Conservation (phyloP, 2,888 invertebrate species). For the Pterostichus madidus region DNA sequence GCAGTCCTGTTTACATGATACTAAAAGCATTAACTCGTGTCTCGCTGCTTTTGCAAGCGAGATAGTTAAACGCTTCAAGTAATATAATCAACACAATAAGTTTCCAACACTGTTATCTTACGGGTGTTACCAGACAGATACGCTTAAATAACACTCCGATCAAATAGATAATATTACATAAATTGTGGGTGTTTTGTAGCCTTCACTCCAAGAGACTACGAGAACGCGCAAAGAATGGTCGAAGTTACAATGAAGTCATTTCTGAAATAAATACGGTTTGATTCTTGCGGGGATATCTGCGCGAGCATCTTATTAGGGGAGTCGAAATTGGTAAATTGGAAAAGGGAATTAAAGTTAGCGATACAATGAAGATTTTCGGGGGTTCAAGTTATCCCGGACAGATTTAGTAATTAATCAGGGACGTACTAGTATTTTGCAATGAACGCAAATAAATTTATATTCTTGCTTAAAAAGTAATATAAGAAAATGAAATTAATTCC, state of each 20-base stretch:
- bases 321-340: constrained; percentile 13
- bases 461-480: too few relatives aligned
- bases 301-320: background rate
- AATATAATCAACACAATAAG: constrained; percentile 62
- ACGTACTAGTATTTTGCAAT: background rate
- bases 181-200: constrained; percentile 1
- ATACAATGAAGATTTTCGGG: constrained; percentile 11
- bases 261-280: constrained; percentile 29
- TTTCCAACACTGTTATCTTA: constrained; percentile 56
- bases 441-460: background rate
- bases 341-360: constrained; percentile 11
- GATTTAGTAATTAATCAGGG: background rate
- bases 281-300: constrained; percentile 7
- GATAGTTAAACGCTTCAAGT: constrained; percentile 52
- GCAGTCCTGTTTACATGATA: constrained; percentile 14
- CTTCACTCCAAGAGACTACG: constrained; percentile 7
- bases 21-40: constrained; percentile 47
- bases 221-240: background rate
- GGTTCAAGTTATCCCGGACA: background rate
- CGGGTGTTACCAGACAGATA: constrained; percentile 8
- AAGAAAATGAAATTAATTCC: too few relatives aligned
- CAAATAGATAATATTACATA: constrained; percentile 54
- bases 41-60: constrained; percentile 14
- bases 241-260: constrained; percentile 26
- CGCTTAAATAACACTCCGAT: constrained; percentile 55